Conservation (phyloP, 1,140 invertebrate genomes). For the Helicoverpa zea region DNA sequence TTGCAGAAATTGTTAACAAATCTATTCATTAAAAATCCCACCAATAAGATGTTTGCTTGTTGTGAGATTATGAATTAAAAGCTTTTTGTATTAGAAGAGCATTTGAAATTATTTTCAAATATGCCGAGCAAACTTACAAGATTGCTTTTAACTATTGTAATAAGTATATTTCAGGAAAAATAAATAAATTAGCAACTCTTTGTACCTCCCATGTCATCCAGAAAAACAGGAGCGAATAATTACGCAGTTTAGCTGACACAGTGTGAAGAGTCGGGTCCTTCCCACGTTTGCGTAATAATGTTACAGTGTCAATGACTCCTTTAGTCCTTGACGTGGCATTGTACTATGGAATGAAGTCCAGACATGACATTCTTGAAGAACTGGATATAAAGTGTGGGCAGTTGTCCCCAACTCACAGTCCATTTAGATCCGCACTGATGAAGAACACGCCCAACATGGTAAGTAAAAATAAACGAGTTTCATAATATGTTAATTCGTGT, state of each 20-base stretch:
- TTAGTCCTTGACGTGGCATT: slow-evolving; percentile 76
- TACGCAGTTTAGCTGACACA: slow-evolving; percentile 30
- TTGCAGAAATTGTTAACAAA: too few relatives aligned
- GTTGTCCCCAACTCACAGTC: slow-evolving; percentile 71
- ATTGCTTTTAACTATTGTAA: too few relatives aligned
- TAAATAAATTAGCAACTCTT: not conserved
- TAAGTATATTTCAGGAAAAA: too few relatives aligned
- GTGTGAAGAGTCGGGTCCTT: slow-evolving; percentile 31
- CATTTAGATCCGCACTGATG: slow-evolving; percentile 62
- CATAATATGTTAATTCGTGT: slow-evolving; percentile 18
- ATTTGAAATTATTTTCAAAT: too few relatives aligned
- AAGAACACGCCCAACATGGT: slow-evolving; percentile 74
- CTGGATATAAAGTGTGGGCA: slow-evolving; percentile 83
- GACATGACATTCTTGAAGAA: slow-evolving; percentile 80
- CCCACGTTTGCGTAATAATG: slow-evolving; percentile 50
- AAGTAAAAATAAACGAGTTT: slow-evolving; percentile 62
- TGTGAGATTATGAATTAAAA: too few relatives aligned
- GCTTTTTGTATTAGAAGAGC: too few relatives aligned
- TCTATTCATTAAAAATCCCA: too few relatives aligned
- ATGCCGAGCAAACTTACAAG: too few relatives aligned
- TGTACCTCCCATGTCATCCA: not conserved
- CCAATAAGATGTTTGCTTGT: too few relatives aligned
- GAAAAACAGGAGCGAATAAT: slow-evolving; percentile 23
- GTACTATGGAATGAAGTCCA: slow-evolving; percentile 82
- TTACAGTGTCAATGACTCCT: slow-evolving; percentile 75